phyloP scores from a whole-genome alignment of 2,113 vertebrate genomes.

The Motacilla alba region DNA sequence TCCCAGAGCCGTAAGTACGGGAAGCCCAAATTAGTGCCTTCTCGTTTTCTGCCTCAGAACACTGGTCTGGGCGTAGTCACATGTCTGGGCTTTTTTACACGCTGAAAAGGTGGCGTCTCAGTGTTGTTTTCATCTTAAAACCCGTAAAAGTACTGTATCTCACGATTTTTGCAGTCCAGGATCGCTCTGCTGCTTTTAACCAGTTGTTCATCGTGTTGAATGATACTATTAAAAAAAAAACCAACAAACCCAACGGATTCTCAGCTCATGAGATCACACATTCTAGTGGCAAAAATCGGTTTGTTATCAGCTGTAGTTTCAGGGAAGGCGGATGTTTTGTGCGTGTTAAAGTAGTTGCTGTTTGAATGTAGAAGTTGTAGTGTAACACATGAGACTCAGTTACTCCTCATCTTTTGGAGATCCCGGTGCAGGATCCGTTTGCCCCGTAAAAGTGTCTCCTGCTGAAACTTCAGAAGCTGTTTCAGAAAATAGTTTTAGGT shows the following conservation, averaged over 20 bases:
- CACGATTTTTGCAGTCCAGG: background rate
- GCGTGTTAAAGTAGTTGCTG: rapidly evolving
- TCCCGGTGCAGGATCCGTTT: background rate
- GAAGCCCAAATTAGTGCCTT: background rate
- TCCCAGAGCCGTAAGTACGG: background rate
- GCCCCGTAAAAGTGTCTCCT: background rate
- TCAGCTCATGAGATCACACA: background rate
- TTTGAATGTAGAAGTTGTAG: background rate
- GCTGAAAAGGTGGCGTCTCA: background rate
- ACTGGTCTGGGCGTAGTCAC: background rate
- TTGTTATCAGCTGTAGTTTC: background rate
- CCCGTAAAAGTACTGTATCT: background rate
- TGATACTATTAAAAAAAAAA: background rate
- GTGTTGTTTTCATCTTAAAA: background rate
- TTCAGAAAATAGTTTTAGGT: background rate
- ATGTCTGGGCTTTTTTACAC: background rate
- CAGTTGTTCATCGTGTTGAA: background rate
- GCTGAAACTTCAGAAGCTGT: background rate
- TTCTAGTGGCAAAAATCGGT: background rate
- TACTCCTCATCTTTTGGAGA: background rate
- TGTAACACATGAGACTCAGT: background rate
- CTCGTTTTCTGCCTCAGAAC: background rate
- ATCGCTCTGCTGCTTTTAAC: background rate
- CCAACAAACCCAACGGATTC: background rate
- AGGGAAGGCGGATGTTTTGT: background rate